These are phyloP conservation scores for Drosophila virilis DNA, from an alignment of 1,140 invertebrate genomes.

Conservation along the genomic window DNA sequence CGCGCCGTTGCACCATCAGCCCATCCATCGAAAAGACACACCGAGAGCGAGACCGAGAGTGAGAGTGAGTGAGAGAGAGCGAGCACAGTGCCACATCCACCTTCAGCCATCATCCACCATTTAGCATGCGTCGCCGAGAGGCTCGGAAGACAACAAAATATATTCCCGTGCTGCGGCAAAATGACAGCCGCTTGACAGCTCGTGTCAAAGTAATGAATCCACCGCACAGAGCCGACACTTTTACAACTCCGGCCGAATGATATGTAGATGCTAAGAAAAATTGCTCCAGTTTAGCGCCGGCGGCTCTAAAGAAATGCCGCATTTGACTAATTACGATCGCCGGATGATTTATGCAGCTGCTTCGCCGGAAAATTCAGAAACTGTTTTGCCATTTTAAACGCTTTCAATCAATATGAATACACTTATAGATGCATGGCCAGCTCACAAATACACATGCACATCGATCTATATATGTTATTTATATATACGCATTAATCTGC, in stretches of 20 bases:
- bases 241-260: conserved; percentile 56
- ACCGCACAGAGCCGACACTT: conserved; percentile 79
- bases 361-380: conserved; percentile 57
- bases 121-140: conserved; percentile 37
- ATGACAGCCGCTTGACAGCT: conserved; percentile 83
- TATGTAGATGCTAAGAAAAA: conserved; percentile 58
- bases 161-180: conserved; percentile 75
- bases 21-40: too few relatives aligned
- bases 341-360: conserved; percentile 79
- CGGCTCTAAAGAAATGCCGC: conserved; percentile 53
- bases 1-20: conserved; percentile 52
- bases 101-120: conserved; percentile 62
- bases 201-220: conserved; percentile 84
- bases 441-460: background rate
- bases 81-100: conserved; percentile 22
- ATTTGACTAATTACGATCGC: conserved; percentile 77
- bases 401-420: conserved; percentile 54
- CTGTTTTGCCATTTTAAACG: conserved; percentile 58
- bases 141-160: conserved; percentile 49
- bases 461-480: background rate
- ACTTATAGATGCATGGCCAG: background rate
- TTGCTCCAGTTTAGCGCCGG: conserved; percentile 79
- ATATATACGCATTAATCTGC: background rate
- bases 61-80: too few relatives aligned
- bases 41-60: too few relatives aligned